These are phyloP conservation scores for Aphodius granarius DNA, from an alignment of 2,888 invertebrate genomes.

Conservation along the genomic window DNA sequence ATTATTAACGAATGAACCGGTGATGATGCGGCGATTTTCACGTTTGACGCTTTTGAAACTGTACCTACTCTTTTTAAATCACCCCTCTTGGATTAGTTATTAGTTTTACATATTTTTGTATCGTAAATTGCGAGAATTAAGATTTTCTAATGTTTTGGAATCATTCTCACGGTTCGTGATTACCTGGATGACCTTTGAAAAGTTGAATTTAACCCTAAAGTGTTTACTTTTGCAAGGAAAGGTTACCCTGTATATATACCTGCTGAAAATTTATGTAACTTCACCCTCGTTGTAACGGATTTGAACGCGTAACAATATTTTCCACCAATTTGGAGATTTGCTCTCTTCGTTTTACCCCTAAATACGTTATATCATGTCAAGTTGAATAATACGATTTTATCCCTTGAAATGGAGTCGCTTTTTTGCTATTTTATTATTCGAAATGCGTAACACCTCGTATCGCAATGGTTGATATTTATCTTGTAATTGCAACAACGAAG, in stretches of 20 bases:
- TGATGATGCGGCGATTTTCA: neutral
- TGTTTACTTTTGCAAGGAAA: neutral
- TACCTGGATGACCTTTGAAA: neutral
- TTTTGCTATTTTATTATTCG: too few species aligned
- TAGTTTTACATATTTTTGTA: too few species aligned
- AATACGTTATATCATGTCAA: constrained; percentile 42
- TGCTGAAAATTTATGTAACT: constrained; percentile 24
- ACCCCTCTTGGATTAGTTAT: neutral
- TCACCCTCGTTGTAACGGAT: constrained; percentile 23
- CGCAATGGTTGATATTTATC: too few species aligned
- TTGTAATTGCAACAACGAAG: too few species aligned
- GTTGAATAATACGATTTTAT: constrained; percentile 46
- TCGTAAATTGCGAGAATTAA: too few species aligned
- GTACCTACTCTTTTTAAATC: neutral
- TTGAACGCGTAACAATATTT: constrained; percentile 45
- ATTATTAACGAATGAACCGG: constrained; percentile 18
- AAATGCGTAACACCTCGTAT: too few species aligned
- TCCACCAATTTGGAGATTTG: constrained; percentile 46
- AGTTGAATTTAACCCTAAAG: neutral
- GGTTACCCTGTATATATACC: constrained; percentile 14
- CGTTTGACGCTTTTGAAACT: neutral
- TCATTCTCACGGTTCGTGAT: neutral
- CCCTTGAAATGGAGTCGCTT: too few species aligned
- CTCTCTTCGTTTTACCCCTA: constrained; percentile 37
- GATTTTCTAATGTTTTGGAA: too few species aligned